phyloP scores from a whole-genome alignment of 2,888 invertebrate species.

The Campoplex capitator region DNA sequence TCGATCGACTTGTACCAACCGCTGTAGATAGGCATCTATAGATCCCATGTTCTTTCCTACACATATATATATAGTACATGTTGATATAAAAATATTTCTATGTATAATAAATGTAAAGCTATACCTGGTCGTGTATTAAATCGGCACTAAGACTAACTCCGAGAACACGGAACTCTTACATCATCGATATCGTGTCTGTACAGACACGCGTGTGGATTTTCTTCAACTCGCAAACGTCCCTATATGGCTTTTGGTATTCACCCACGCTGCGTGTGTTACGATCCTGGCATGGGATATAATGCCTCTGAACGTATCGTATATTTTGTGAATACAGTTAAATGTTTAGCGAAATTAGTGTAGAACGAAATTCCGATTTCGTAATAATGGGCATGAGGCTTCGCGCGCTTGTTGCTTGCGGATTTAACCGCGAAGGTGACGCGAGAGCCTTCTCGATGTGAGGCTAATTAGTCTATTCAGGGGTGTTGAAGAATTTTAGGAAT shows the following conservation, averaged over 20 bases:
- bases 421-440: neutral
- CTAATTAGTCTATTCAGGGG: neutral
- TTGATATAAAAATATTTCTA: neutral
- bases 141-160: conserved; percentile 12
- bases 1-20: conserved; percentile 76
- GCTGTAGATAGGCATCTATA: conserved; percentile 77
- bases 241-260: conserved; percentile 45
- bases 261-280: conserved; percentile 28
- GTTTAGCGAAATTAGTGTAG: neutral
- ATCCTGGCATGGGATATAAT: conserved; percentile 33
- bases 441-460: neutral
- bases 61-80: neutral
- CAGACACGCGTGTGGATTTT: conserved; percentile 64
- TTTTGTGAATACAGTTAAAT: neutral
- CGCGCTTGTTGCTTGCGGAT: neutral
- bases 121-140: neutral
- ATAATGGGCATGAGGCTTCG: neutral
- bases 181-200: conserved; percentile 72
- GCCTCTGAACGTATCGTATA: conserved; percentile 12
- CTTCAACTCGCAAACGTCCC: conserved; percentile 57
- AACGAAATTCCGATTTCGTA: conserved; percentile 21
- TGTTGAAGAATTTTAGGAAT: neutral
- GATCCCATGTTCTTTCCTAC: conserved; percentile 70
- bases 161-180: conserved; percentile 80
- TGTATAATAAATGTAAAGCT: conserved; percentile 25